Evolutionary conservation across 2,888 invertebrate species (phyloP).

Genomic region (Thera britannica): DNA sequence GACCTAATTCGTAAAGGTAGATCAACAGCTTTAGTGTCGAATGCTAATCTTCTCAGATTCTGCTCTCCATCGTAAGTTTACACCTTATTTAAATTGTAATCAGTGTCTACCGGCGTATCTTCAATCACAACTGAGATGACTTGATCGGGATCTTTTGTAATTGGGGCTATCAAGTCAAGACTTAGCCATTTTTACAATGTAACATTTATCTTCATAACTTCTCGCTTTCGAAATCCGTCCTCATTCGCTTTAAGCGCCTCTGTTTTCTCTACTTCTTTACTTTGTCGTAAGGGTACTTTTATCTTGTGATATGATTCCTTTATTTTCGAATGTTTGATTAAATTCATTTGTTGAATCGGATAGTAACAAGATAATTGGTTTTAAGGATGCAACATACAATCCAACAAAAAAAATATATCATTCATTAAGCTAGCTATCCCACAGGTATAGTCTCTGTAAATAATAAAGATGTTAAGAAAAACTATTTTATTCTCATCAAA

Average conservation of each 20-base stretch:
- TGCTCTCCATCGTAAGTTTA: slow-evolving; percentile 8
- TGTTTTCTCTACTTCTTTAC: neutral
- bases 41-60: neutral
- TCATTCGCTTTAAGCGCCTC: slow-evolving; percentile 1
- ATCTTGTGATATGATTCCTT: no score
- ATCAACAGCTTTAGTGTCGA: slow-evolving; percentile 11
- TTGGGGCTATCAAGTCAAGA: slow-evolving; percentile 36
- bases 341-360: no score
- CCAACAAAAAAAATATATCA: no score
- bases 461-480: neutral
- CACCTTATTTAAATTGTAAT: slow-evolving; percentile 27
- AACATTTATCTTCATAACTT: slow-evolving; percentile 16
- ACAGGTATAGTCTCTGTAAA: neutral
- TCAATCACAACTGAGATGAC: slow-evolving; percentile 31
- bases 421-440: no score
- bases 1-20: slow-evolving; percentile 4
- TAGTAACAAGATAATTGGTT: no score
- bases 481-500: neutral
- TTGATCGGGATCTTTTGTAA: slow-evolving; percentile 30
- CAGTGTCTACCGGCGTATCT: slow-evolving; percentile 14
- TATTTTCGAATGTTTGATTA: no score
- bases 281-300: no score
- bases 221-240: slow-evolving; percentile 4
- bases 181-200: slow-evolving; percentile 20
- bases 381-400: no score